Evolutionary conservation across 2,888 invertebrate species (phyloP).

Genomic region (Osmoderma eremita): DNA sequence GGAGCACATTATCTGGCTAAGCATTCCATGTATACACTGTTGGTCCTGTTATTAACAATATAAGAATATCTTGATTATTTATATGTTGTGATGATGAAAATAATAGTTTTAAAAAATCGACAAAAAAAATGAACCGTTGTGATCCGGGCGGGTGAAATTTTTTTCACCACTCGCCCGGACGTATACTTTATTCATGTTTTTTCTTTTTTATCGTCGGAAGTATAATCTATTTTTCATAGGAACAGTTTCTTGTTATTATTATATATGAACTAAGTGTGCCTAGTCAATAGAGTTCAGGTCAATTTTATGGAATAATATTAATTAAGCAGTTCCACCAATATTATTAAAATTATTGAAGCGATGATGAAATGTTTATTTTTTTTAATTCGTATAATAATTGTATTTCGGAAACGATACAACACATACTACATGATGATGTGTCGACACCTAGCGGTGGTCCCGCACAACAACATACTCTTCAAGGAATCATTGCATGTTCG

Average conservation of each 20-base stretch:
- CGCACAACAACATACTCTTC: slow-evolving; percentile 23
- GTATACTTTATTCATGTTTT: slow-evolving; percentile 61
- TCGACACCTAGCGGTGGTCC: slow-evolving; percentile 25
- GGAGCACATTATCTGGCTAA: slow-evolving; percentile 66
- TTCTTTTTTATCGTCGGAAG: slow-evolving; percentile 65
- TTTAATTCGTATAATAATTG: slow-evolving; percentile 37
- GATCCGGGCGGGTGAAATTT: slow-evolving; percentile 41
- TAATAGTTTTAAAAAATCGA: slow-evolving; percentile 63
- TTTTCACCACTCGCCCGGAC: slow-evolving; percentile 48
- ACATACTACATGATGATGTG: slow-evolving; percentile 23
- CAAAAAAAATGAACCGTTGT: slow-evolving; percentile 53
- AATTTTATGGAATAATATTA: slow-evolving; percentile 65
- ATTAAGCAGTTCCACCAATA: slow-evolving; percentile 61
- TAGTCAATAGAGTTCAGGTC: slow-evolving; percentile 74
- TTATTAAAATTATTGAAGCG: slow-evolving; percentile 51
- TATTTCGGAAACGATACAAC: too few relatives aligned
- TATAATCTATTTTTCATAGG: slow-evolving; percentile 66
- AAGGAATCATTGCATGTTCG: slow-evolving; percentile 46
- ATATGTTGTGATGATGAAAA: slow-evolving; percentile 64
- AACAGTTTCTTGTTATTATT: slow-evolving; percentile 68
- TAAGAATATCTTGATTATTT: slow-evolving; percentile 63
- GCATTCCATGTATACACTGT: slow-evolving; percentile 66
- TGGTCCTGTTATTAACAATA: slow-evolving; percentile 63
- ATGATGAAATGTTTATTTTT: slow-evolving; percentile 41
- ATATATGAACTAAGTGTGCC: slow-evolving; percentile 72